phyloP scores from a whole-genome alignment of 2,888 invertebrate genomes.

The Meloe dianella region DNA sequence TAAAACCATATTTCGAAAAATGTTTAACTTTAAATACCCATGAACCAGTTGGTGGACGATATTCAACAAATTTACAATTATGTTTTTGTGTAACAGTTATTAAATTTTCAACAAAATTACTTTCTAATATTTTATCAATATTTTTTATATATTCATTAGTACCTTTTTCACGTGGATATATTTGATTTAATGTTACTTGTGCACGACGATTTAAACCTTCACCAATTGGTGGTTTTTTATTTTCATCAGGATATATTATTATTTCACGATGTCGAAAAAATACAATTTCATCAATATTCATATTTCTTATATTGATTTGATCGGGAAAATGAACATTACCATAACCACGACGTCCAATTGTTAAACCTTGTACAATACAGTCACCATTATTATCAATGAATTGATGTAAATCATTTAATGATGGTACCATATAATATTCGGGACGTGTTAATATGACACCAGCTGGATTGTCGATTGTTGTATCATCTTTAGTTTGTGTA shows the following conservation, averaged over 20 bases:
- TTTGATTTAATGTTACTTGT: constrained; percentile 89
- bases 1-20: constrained; percentile 89
- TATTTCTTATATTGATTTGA: constrained; percentile 80
- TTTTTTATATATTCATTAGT: constrained; percentile 80
- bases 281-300: constrained; percentile 88
- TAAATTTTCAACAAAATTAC: constrained; percentile 87
- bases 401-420: constrained; percentile 78
- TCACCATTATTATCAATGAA: constrained; percentile 76
- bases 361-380: constrained; percentile 85
- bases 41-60: constrained; percentile 92
- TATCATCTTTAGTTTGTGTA: constrained; percentile 12
- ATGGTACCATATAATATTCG: constrained; percentile 92
- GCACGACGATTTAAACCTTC: constrained; percentile 86
- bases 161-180: constrained; percentile 92
- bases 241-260: constrained; percentile 91
- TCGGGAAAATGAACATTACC: constrained; percentile 89
- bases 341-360: constrained; percentile 87
- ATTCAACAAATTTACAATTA: constrained; percentile 91
- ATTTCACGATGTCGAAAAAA: constrained; percentile 94
- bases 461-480: constrained; percentile 65
- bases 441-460: constrained; percentile 77
- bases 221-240: constrained; percentile 86
- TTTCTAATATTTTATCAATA: constrained; percentile 73
- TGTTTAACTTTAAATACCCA: constrained; percentile 97
- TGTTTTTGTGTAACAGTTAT: constrained; percentile 85